Evolutionary conservation across 2,888 invertebrate species (phyloP).

Genomic region (Nymphalis c-album): DNA sequence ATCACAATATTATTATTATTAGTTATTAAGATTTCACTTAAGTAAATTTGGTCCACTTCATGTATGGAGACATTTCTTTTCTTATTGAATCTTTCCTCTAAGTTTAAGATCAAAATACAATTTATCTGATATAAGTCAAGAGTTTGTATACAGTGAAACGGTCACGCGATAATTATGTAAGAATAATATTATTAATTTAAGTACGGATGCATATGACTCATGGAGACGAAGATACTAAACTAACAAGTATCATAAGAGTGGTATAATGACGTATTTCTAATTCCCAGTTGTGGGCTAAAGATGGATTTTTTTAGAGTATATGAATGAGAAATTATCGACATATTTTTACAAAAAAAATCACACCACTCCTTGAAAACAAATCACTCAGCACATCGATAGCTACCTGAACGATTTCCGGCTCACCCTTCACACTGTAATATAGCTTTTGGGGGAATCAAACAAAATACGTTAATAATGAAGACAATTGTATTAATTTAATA

Average conservation of each 20-base stretch:
- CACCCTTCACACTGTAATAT: constrained; percentile 70
- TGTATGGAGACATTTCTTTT: too few species aligned
- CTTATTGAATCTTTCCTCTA: too few species aligned
- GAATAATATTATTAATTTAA: background rate
- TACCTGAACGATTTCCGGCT: constrained; percentile 75
- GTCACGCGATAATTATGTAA: background rate
- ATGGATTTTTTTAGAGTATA: background rate
- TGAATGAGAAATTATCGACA: constrained; percentile 26
- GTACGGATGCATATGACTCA: background rate
- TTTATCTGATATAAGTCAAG: constrained; percentile 1
- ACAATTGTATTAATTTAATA: too few species aligned
- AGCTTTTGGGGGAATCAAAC: constrained; percentile 60
- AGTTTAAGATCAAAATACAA: background rate
- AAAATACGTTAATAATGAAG: constrained; percentile 32
- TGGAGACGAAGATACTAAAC: background rate
- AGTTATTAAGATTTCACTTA: too few species aligned
- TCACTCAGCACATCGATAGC: constrained; percentile 31
- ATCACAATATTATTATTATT: too few species aligned
- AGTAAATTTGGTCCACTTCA: too few species aligned
- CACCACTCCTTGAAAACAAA: constrained; percentile 36
- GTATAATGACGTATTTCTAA: constrained; percentile 8
- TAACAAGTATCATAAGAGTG: constrained; percentile 9
- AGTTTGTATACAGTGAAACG: background rate
- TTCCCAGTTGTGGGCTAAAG: background rate
- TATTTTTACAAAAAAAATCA: constrained; percentile 25